Evolutionary conservation across 2,888 invertebrate genomes (phyloP), one percentile per base, ranked within the genome.

Genomic region (Heliconius erato): DNA sequence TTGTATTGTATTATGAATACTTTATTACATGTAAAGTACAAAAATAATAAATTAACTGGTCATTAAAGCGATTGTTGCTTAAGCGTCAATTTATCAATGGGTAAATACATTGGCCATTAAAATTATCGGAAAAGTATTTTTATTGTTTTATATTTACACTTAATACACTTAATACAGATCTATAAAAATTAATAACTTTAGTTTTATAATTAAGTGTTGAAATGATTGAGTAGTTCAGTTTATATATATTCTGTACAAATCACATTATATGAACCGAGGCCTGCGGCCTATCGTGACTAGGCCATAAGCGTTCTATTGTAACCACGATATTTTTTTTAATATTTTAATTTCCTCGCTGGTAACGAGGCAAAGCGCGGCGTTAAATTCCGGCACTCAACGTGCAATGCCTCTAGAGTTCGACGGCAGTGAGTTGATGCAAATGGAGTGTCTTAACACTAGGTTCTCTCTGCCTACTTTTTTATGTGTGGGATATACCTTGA

Each of bases 121-220:
- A 28, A 19, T 49, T 19, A 28, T 72, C 44, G 16, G 44, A 49
- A 49, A 16, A 19, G 16, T 49, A 72, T 44, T 72, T 26, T 28
- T 28, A 72, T 72, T 28, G 72, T 72, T 49, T 44, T 44, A 71
- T 40, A 40, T 44, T 71, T 71, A 71, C 44, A 26, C 7, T 54
- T 54, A n/a, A n/a, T n/a, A n/a, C n/a, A n/a, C n/a, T n/a, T n/a
- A n/a, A n/a, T 23, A 54, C 54, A 54, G 54, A 54, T 54, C 54
- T 23, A 54, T 54, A 54, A 23, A 54, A 9, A 54, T 54, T 54
- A 23, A 54, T 54, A 54, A 14, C 26, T 1, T 26, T 1, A 6
- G 2, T 5, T 28, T 65, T 65, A 14, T 16, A 26, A 65, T 65
- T 65, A 26, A n/a, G 11, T 65, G n/a, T n/a, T n/a, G n/a, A 65